Base-by-base conservation (phyloP, 92 coral and sea anemone genomes). In the Hydrozoanthus gracilis region DNA sequence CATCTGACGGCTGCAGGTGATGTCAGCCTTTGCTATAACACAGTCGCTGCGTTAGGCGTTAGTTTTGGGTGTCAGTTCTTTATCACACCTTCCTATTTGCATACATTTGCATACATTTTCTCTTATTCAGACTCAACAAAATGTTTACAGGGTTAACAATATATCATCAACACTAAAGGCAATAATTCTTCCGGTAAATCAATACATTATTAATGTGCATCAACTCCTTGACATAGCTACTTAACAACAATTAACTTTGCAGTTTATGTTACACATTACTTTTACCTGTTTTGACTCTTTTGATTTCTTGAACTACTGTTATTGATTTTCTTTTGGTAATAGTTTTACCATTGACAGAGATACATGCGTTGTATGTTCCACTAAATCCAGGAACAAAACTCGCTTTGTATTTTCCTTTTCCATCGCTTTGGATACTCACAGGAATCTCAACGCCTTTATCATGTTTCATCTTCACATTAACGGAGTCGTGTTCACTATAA, bases 31-130 rank as follows among this genome's bases (percentile, higher is more conserved):
- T 65, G 85, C 8, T 12, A 20, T 44, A 18, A 51, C 4, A 17
- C 8, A 80, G 60, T 73, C 72, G 39, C 20, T 47, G 39, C 56
- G 4, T 3, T 5, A 65, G 85, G 85, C 60, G 85, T 80, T 56
- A 16, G 47, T 48, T 17, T 49, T 8, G 3, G 50, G 60, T 20
- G 46, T 20, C n/a, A n/a, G n/a, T n/a, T n/a, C n/a, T n/a, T n/a
- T n/a, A n/a, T n/a, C n/a, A n/a, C n/a, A n/a, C n/a, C n/a, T n/a
- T n/a, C n/a, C n/a, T n/a, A n/a, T n/a, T n/a, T n/a, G n/a, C n/a
- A n/a, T n/a, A n/a, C n/a, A n/a, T n/a, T n/a, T n/a, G 2, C 1
- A 27, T 2, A 0, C 39, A 27, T 0, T 27, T 27, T 27, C 39
- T 2, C 39, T 27, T 0, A 2, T 27, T 27, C 39, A 27, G 39